Evolutionary conservation across 2,797 vertebrate species (phyloP).

Genomic region (Hoplostethus mediterraneus): DNA sequence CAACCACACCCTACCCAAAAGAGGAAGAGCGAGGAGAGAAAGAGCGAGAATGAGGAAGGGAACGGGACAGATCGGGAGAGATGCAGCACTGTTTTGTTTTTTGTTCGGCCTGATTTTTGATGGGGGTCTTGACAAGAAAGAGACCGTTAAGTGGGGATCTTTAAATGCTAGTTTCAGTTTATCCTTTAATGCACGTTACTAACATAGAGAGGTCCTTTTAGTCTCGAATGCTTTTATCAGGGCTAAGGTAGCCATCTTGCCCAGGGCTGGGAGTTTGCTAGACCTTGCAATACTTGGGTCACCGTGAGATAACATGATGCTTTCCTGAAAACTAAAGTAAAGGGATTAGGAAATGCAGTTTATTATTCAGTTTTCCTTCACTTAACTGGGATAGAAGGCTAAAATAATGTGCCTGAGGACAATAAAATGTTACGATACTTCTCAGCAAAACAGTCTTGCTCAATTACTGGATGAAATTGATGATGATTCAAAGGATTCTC

Average conservation of each 20-base stretch:
- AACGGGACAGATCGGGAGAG: background rate
- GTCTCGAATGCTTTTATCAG: conserved; percentile 39
- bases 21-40: conserved; percentile 40
- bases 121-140: conserved; percentile 32
- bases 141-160: conserved; percentile 37
- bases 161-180: conserved; percentile 38
- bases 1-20: conserved; percentile 71
- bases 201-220: conserved; percentile 31
- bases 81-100: conserved; percentile 33
- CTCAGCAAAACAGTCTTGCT: conserved; percentile 10
- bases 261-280: conserved; percentile 41
- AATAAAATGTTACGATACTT: conserved; percentile 11
- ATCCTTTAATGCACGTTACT: conserved; percentile 17
- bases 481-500: background rate
- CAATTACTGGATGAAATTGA: conserved; percentile 11
- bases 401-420: conserved; percentile 12
- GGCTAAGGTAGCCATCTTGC: conserved; percentile 44
- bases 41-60: background rate
- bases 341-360: conserved; percentile 13
- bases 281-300: conserved; percentile 57
- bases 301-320: conserved; percentile 57
- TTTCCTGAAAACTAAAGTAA: conserved; percentile 33
- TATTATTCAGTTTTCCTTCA: conserved; percentile 25
- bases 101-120: conserved; percentile 14
- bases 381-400: conserved; percentile 8